Base-by-base conservation (phyloP, 1,140 invertebrate species). In the Drosophila asahinai region DNA sequence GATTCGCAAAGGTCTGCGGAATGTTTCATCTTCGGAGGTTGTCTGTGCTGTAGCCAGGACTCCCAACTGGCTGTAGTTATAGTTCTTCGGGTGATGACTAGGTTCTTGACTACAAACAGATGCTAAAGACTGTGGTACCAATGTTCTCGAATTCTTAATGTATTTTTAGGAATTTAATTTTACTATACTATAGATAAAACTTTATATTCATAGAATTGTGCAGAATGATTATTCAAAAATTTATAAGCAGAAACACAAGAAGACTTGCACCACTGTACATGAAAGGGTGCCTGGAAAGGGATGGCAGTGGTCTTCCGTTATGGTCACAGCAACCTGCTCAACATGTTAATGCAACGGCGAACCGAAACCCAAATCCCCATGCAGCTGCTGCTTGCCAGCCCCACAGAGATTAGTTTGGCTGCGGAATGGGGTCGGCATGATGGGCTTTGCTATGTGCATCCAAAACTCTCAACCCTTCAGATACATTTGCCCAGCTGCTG, bases 271-370 rank as follows among this genome's bases (percentile, higher is more conserved):
- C 71, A 73, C 71, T 43, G 71, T 72, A 36, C 64, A 38, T 22
- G 19, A 22, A 33, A 43, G 62, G 33, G 17, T n/a, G 30, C 38
- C 19, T 19, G 48, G 7, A 14, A 3, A 5, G 67, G 38, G 9
- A 19, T 17, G 63, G 25, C n/a, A 42, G 14, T 73, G 66, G 62
- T 60, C 74, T 58, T 77, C 74, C 74, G 74, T 49, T 55, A 68
- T 77, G 63, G 79, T 68, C 67, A 72, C 49, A 45, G 65, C 80
- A 87, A 86, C 83, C 83, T 83, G 83, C 84, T 80, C 77, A 83
- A 87, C 83, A 86, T 86, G 83, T 86, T 87, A 86, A 87, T 86
- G 83, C 77, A 78, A 67, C 76, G 65, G 67, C 62, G 72, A 78
- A 78, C 63, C 83, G 77, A 75, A 74, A 73, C 65, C 74, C 58